Percentiles rank a stretch among this genome's conserved stretches.
These are phyloP conservation scores for Falco naumanni DNA, from an alignment of 2,797 vertebrate genomes.

Conservation along the genomic window DNA sequence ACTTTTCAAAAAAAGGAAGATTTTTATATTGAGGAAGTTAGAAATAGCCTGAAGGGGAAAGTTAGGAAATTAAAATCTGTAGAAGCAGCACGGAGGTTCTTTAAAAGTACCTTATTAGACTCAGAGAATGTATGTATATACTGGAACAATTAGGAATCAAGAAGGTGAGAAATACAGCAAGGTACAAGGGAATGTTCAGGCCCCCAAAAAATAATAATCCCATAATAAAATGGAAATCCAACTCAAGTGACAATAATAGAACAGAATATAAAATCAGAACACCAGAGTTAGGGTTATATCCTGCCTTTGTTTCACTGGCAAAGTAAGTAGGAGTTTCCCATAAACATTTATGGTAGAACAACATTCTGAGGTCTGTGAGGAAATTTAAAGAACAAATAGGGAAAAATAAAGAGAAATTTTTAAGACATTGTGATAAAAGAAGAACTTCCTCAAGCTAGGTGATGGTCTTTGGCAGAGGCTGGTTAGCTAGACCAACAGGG, in stretches of 20 bases:
- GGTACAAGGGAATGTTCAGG: constrained; percentile 20
- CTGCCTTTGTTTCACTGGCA: constrained; percentile 50
- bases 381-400: constrained; percentile 36
- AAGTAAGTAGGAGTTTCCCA: constrained; percentile 21
- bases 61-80: constrained; percentile 72
- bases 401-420: background rate
- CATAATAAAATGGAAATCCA: constrained; percentile 61
- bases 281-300: constrained; percentile 46
- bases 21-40: constrained; percentile 75
- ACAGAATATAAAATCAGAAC: constrained; percentile 36
- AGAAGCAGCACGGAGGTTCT: constrained; percentile 55
- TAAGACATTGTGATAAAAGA: background rate
- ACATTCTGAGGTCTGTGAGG: constrained; percentile 4
- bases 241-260: constrained; percentile 42
- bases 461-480: background rate
- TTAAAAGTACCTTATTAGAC: constrained; percentile 51
- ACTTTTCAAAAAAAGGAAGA: constrained; percentile 70
- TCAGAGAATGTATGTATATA: constrained; percentile 17
- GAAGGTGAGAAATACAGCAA: constrained; percentile 65
- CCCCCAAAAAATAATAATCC: constrained; percentile 45
- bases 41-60: constrained; percentile 73
- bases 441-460: background rate
- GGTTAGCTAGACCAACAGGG: background rate
- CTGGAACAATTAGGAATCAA: constrained; percentile 64
- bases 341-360: constrained; percentile 33